phyloP scores from a whole-genome alignment of 2,888 invertebrate genomes.

The Drosophila pseudotakahashii region DNA sequence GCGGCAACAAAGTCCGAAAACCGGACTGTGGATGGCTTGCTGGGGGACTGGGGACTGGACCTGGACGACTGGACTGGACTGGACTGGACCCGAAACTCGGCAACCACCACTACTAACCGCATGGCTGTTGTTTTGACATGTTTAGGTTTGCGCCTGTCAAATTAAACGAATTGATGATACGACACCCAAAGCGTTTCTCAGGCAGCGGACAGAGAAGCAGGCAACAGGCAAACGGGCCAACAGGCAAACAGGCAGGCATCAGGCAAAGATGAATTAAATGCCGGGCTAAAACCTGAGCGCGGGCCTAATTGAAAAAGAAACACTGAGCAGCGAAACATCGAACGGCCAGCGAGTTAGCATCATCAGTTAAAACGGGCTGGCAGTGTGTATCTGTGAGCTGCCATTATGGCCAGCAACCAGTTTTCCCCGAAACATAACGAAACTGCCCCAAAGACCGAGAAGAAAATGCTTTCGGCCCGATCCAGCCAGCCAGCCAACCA shows the following conservation, averaged over 20 bases:
- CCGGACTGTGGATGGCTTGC: slow-evolving; percentile 36
- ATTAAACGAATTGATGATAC: slow-evolving; percentile 85
- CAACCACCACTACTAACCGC: slow-evolving; percentile 76
- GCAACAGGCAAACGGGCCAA: not conserved
- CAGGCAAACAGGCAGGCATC: slow-evolving; percentile 38
- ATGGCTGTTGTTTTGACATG: slow-evolving; percentile 84
- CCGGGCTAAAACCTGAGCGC: slow-evolving; percentile 74
- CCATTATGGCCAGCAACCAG: slow-evolving; percentile 79
- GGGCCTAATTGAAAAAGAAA: slow-evolving; percentile 74
- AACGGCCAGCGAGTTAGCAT: slow-evolving; percentile 64
- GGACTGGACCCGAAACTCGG: slow-evolving; percentile 29
- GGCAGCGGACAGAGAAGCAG: slow-evolving; percentile 56
- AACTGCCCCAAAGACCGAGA: slow-evolving; percentile 60
- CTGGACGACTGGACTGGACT: not conserved
- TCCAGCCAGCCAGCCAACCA: slow-evolving; percentile 77
- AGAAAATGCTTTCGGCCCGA: slow-evolving; percentile 44
- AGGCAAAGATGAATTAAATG: slow-evolving; percentile 78
- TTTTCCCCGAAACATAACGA: slow-evolving; percentile 72
- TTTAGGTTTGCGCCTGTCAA: slow-evolving; percentile 85
- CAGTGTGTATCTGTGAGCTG: slow-evolving; percentile 52
- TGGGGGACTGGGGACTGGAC: not conserved
- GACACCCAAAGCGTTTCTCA: slow-evolving; percentile 85
- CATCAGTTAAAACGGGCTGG: slow-evolving; percentile 18
- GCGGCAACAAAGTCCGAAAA: slow-evolving; percentile 55
- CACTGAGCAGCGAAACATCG: slow-evolving; percentile 18